These are phyloP conservation scores for Phainopepla nitens DNA, from an alignment of 2,113 vertebrate species.

Conservation along the genomic window DNA sequence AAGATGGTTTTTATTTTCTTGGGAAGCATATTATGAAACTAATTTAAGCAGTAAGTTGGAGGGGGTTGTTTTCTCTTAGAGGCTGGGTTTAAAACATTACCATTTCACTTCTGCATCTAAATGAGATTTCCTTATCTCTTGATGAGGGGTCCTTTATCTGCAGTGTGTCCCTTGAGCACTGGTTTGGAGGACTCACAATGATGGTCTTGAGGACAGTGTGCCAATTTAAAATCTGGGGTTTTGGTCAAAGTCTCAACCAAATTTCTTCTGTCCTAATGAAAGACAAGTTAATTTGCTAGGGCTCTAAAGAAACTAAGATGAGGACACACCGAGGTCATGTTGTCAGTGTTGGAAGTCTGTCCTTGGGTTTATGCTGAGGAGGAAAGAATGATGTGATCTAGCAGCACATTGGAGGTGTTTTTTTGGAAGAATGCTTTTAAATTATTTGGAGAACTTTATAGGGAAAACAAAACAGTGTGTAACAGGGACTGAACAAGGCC, in stretches of 20 bases:
- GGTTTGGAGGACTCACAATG: not conserved
- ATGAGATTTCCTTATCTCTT: constrained; percentile 61
- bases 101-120: constrained; percentile 53
- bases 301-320: not conserved
- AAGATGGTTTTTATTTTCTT: not conserved
- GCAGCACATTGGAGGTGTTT: not conserved
- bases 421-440: not conserved
- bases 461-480: not conserved
- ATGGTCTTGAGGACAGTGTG: not conserved
- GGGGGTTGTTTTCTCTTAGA: not conserved
- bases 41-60: not conserved
- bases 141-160: constrained; percentile 43
- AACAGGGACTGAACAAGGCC: not conserved
- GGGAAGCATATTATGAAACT: not conserved
- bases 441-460: not conserved
- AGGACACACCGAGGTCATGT: not conserved
- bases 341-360: not conserved
- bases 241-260: not conserved
- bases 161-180: not conserved
- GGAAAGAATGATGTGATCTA: not conserved
- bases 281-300: constrained; percentile 29
- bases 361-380: not conserved
- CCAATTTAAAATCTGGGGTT: not conserved
- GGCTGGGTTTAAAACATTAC: not conserved
- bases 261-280: not conserved